Evolutionary conservation across 2,888 invertebrate genomes (phyloP), one percentile per base, ranked within the genome.

Genomic region (Temnothorax unifasciatus): DNA sequence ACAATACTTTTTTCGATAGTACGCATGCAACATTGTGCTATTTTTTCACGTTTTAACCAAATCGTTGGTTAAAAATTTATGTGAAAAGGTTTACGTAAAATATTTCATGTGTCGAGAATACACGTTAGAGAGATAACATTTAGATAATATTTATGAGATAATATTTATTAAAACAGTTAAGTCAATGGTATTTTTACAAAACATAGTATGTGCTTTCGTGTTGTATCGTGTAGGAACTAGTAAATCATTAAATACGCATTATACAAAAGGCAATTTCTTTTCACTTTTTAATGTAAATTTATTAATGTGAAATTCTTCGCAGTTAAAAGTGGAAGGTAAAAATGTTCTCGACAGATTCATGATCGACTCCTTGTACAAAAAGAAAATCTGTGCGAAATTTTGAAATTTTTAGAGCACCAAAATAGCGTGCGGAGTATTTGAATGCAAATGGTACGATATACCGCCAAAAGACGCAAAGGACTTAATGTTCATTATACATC

Each of bases 401-500:
- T 44, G 3, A 15, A 15, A 71, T 57, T 71, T 81, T 59, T 13
- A 77, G 76, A 77, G 76, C 0, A 77, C 52, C 9, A 44, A 25
- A 5, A 69, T 77, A 15, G 25, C 29, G 4, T 77, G 29, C 15
- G 41, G 69, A 1, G 54, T 69, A 6, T 77, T 18, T 15, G 71
- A 77, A 29, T 77, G 54, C 54, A 77, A 69, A 5, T 77, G 71
- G 69, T 77, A 77, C 8, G 29, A 77, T n/a, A 0, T 77, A 50
- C 9, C 69, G 4, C 1, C 54, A 15, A 77, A 41, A 52, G 6
- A 68, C 15, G 41, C 68, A 18, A 76, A 54, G 13, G n/a, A 54
- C 3, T 41, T 92, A 8, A 86, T 92, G 34, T 76, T 90, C 5
- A 77, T 90, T 4, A 73, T 88, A 18, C 13, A 82, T 47, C 86